Evolutionary conservation across 1,140 invertebrate genomes (phyloP).

Genomic region (Portunus trituberculatus): DNA sequence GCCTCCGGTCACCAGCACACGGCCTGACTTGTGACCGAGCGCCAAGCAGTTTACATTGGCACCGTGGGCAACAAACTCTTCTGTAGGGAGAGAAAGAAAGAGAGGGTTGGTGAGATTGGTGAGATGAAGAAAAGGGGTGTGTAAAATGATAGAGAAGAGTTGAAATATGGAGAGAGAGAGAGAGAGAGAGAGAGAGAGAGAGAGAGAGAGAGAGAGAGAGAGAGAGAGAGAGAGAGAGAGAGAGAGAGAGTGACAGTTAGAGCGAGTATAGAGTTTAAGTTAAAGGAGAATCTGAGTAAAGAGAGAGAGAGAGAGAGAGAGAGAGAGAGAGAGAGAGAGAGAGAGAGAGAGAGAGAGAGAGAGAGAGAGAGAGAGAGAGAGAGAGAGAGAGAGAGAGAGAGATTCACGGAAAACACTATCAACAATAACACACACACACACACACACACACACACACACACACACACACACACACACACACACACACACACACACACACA

Average conservation of each 20-base stretch:
- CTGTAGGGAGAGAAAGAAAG: constrained; percentile 81
- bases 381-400: background rate
- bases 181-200: too few species aligned
- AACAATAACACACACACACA: background rate
- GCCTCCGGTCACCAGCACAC: constrained; percentile 96
- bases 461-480: too few species aligned
- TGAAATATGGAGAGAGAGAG: background rate
- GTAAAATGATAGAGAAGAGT: background rate
- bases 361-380: background rate
- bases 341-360: constrained; percentile 37
- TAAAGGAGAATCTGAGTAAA: background rate
- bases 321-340: background rate
- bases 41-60: constrained; percentile 94
- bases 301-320: background rate
- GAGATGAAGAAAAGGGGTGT: constrained; percentile 4
- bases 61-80: constrained; percentile 94
- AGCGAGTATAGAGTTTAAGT: background rate
- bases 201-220: background rate
- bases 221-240: background rate
- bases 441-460: too few species aligned
- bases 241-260: background rate
- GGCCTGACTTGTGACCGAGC: constrained; percentile 93
- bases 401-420: background rate
- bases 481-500: too few species aligned
- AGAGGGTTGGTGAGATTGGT: background rate